These are phyloP conservation scores for Penaeus chinensis DNA, from an alignment of 1,140 invertebrate genomes.

Conservation along the genomic window DNA sequence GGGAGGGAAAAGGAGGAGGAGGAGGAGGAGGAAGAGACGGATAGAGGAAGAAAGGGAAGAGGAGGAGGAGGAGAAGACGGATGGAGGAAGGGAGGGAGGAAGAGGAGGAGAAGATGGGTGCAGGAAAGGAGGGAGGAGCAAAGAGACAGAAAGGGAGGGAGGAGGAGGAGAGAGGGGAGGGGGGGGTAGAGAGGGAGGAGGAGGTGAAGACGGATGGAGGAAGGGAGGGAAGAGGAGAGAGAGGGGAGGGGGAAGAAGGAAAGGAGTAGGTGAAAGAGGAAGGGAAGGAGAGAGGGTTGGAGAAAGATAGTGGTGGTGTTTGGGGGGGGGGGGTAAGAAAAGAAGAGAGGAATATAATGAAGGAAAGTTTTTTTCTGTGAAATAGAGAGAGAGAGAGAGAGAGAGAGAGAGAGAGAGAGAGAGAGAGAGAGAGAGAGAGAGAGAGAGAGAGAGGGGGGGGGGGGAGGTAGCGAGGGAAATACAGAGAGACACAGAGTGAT, in stretches of 20 bases:
- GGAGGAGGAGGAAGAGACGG: too few relatives aligned
- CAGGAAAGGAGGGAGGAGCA: background rate
- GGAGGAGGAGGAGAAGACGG: background rate
- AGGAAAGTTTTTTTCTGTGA: too few relatives aligned
- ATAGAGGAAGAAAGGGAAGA: background rate
- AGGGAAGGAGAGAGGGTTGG: background rate
- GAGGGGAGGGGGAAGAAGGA: background rate
- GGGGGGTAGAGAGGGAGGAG: too few relatives aligned
- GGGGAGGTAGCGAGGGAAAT: background rate
- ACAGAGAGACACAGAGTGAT: constrained; percentile 3
- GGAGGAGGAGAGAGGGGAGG: too few relatives aligned
- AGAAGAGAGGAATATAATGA: background rate
- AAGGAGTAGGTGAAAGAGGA: background rate
- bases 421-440: too few relatives aligned
- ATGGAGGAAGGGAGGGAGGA: background rate
- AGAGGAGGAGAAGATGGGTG: background rate
- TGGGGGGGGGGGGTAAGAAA: background rate
- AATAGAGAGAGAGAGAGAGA: too few relatives aligned
- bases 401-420: too few relatives aligned
- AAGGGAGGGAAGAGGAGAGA: too few relatives aligned
- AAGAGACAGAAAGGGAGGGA: background rate
- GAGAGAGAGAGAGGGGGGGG: too few relatives aligned
- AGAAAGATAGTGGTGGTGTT: too few relatives aligned
- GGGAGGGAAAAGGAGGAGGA: too few relatives aligned
- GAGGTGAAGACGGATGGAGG: too few relatives aligned